A percentile compares a stretch with the other conserved stretches of the same genome.
These are phyloP conservation scores for Progne subis DNA, from an alignment of 2,113 vertebrate species.

Conservation along the genomic window DNA sequence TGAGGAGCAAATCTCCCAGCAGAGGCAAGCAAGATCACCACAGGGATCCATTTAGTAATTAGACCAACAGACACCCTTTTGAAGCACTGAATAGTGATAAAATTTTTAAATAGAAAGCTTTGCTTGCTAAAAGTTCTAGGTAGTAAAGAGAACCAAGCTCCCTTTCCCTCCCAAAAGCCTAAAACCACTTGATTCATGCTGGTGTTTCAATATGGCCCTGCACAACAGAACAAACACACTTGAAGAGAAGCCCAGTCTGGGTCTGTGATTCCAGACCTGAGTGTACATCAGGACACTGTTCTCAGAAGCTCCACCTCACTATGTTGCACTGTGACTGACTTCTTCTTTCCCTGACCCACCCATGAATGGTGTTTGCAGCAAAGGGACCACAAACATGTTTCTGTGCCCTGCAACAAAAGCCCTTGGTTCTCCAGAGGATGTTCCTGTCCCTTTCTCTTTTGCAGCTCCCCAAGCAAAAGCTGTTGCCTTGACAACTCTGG, in stretches of 20 bases:
- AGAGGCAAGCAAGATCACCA: not conserved
- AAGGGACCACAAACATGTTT: not conserved
- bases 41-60: not conserved
- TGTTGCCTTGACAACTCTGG: conserved; percentile 78
- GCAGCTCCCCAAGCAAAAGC: conserved; percentile 58
- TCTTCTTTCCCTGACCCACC: not conserved
- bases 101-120: not conserved
- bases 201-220: not conserved
- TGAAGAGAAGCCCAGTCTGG: not conserved
- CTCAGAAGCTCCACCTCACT: not conserved
- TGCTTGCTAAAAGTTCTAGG: not conserved
- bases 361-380: not conserved
- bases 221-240: not conserved
- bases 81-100: not conserved
- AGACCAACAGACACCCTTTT: not conserved
- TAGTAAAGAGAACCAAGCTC: not conserved
- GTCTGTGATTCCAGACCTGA: not conserved
- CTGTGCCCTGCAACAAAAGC: conserved; percentile 13
- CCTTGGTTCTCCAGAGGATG: conserved; percentile 27
- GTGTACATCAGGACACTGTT: not conserved
- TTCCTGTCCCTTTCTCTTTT: conserved; percentile 56
- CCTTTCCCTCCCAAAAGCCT: not conserved
- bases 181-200: not conserved
- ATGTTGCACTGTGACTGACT: not conserved
- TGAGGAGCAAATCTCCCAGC: not conserved